These are phyloP conservation scores for Lytechinus pictus DNA, from an alignment of 35 echinoderm and acorn worm genomes.

Conservation along the genomic window DNA sequence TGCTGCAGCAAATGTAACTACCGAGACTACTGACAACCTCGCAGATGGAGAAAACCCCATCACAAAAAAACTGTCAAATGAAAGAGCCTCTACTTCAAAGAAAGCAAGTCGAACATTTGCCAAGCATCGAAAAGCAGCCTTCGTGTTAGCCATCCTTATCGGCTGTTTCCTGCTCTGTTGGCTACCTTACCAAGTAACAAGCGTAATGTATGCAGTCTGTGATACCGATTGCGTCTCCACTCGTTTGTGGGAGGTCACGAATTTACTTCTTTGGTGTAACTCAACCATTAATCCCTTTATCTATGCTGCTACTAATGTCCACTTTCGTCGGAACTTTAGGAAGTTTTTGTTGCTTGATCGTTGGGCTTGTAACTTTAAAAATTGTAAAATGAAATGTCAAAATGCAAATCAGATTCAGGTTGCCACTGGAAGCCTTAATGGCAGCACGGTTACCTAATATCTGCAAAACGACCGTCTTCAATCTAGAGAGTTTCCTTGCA, in stretches of 20 bases:
- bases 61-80: too few species aligned
- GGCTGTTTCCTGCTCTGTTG: slow-evolving; percentile 35
- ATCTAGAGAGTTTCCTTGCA: too few species aligned
- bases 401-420: too few species aligned
- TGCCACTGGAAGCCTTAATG: too few species aligned
- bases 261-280: slow-evolving; percentile 66
- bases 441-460: too few species aligned
- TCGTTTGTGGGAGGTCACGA: slow-evolving; percentile 45
- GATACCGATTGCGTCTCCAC: neutral
- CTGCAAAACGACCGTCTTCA: too few species aligned
- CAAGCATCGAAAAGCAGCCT: slow-evolving; percentile 48
- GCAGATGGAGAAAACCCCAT: too few species aligned
- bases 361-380: neutral
- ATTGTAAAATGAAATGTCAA: neutral
- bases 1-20: too few species aligned
- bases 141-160: slow-evolving; percentile 36
- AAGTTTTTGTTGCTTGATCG: neutral
- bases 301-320: slow-evolving; percentile 51
- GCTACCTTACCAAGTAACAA: slow-evolving; percentile 45
- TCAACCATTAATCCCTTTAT: slow-evolving; percentile 65
- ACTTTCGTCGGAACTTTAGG: neutral
- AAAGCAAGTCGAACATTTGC: neutral
- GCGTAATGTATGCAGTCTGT: slow-evolving; percentile 30
- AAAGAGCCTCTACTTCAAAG: neutral
- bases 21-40: too few species aligned